Percentiles rank a stretch among this genome's conserved stretches.
phyloP scores from a whole-genome alignment of 2,888 invertebrate species.

The Andrena camellia region DNA sequence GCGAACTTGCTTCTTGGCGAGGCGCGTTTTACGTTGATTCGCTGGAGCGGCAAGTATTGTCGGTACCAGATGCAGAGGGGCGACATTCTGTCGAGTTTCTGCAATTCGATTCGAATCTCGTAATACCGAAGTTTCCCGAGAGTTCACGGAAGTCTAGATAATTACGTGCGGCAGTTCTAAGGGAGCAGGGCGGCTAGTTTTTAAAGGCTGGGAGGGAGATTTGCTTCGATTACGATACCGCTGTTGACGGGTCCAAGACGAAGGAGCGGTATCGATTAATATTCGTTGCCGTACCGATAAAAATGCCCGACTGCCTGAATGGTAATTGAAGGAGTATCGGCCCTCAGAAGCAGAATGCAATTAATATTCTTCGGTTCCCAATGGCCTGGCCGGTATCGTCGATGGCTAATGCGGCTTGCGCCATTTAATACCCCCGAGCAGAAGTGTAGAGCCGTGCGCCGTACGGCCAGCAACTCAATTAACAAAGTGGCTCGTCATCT shows the following conservation, averaged over 20 bases:
- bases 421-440: slow-evolving; percentile 62
- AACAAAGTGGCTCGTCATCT: slow-evolving; percentile 76
- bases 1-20: slow-evolving; percentile 62
- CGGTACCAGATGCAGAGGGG: slow-evolving; percentile 63
- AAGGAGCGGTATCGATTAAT: slow-evolving; percentile 1
- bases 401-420: slow-evolving; percentile 62
- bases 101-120: slow-evolving; percentile 68
- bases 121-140: slow-evolving; percentile 56
- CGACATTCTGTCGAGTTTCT: slow-evolving; percentile 64
- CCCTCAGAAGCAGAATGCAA: slow-evolving; percentile 13
- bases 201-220: background rate
- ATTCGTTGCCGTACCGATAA: background rate
- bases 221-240: background rate
- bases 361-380: slow-evolving; percentile 47
- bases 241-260: background rate
- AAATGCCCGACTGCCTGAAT: slow-evolving; percentile 8
- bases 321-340: background rate
- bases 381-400: slow-evolving; percentile 29
- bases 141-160: slow-evolving; percentile 57
- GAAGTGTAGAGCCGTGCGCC: slow-evolving; percentile 49
- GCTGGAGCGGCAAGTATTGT: slow-evolving; percentile 64
- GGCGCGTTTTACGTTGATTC: slow-evolving; percentile 67
- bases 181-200: background rate
- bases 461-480: slow-evolving; percentile 71
- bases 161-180: slow-evolving; percentile 34